phyloP scores from a whole-genome alignment of 2,113 vertebrate species.

The Aegypius monachus region DNA sequence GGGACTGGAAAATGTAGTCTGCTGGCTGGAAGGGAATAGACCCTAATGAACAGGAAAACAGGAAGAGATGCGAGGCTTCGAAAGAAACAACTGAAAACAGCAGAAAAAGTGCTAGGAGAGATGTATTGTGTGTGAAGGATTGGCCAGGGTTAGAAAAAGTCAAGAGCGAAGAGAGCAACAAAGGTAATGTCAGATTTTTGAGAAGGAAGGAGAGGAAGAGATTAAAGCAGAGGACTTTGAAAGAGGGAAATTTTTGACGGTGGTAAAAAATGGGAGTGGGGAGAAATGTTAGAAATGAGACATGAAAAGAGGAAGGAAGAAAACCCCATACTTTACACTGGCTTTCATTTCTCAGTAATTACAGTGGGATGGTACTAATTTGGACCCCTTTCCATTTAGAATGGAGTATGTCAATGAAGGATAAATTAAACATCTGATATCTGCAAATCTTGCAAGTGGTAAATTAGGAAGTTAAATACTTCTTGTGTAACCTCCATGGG shows the following conservation, averaged over 20 bases:
- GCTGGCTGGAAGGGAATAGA: not conserved
- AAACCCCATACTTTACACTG: not conserved
- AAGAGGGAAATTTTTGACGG: not conserved
- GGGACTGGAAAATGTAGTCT: not conserved
- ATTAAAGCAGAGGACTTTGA: not conserved
- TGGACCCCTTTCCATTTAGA: not conserved
- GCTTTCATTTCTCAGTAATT: not conserved
- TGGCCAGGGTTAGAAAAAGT: not conserved
- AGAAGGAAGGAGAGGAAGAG: not conserved
- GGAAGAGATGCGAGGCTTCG: not conserved
- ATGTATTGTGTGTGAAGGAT: not conserved
- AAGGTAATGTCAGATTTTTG: not conserved
- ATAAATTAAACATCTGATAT: constrained; percentile 48
- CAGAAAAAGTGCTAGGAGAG: not conserved
- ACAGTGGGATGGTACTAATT: not conserved
- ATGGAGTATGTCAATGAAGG: not conserved
- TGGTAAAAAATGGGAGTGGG: not conserved
- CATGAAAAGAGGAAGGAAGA: not conserved
- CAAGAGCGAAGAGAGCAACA: not conserved
- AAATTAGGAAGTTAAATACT: constrained; percentile 55
- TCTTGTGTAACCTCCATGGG: constrained; percentile 34
- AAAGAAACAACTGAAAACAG: not conserved
- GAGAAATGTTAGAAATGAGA: not conserved
- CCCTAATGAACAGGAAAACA: not conserved
- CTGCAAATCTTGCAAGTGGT: constrained; percentile 29